phyloP scores from a whole-genome alignment of 1,140 invertebrate genomes.

The Caenorhabditis inopinata region DNA sequence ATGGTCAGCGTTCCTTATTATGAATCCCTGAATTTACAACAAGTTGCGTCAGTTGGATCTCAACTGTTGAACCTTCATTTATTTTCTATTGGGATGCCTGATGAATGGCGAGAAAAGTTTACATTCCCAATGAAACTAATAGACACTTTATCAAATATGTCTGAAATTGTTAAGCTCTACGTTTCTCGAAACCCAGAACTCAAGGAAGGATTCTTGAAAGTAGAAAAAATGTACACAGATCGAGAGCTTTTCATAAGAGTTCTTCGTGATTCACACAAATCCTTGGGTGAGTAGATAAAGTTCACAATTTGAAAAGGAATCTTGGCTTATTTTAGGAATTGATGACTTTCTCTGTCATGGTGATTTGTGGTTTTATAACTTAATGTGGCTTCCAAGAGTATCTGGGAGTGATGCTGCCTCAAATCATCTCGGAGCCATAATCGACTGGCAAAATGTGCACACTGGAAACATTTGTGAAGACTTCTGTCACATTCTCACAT shows the following conservation, averaged over 20 bases:
- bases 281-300: neutral
- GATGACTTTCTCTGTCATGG: neutral
- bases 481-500: constrained; percentile 3
- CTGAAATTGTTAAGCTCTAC: neutral
- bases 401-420: neutral
- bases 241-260: neutral
- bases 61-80: neutral
- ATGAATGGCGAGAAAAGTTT: neutral
- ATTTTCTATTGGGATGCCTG: neutral
- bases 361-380: neutral
- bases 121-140: constrained; percentile 4
- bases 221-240: neutral
- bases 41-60: neutral
- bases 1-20: constrained; percentile 24
- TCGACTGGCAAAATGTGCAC: constrained; percentile 16
- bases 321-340: neutral
- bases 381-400: neutral
- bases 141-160: neutral
- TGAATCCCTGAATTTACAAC: neutral
- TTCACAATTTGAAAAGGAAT: neutral
- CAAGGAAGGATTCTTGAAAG: neutral
- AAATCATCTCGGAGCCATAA: neutral
- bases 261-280: neutral
- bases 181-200: neutral
- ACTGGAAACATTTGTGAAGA: neutral